Conservation (phyloP, 2,888 invertebrate genomes). For the Blera fallax region DNA sequence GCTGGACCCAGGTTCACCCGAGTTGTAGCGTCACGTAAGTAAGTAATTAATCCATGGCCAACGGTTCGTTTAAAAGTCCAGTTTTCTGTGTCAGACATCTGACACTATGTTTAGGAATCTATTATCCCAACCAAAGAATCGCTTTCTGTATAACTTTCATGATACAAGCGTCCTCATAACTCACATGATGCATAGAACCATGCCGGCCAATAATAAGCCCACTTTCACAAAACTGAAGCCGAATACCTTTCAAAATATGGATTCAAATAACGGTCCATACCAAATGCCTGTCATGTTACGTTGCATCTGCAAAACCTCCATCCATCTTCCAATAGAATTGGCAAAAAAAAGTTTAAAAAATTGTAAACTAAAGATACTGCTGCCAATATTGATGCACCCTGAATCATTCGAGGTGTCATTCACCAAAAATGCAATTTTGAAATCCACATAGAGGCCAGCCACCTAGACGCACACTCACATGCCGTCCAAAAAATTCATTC, state of each 20-base stretch:
- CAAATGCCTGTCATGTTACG: background rate
- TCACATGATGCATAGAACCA: too few relatives aligned
- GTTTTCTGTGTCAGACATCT: too few relatives aligned
- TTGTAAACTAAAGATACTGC: background rate
- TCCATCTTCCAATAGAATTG: background rate
- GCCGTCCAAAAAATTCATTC: slow-evolving; percentile 40
- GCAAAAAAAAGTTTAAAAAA: too few relatives aligned
- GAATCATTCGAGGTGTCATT: background rate
- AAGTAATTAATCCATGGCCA: too few relatives aligned
- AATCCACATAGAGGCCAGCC: background rate
- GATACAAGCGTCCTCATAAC: too few relatives aligned
- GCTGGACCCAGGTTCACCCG: too few relatives aligned
- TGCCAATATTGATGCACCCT: background rate
- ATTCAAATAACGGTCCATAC: background rate
- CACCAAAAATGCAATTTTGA: background rate
- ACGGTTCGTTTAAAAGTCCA: too few relatives aligned
- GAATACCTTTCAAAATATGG: background rate
- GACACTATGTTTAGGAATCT: too few relatives aligned
- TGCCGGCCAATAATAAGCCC: too few relatives aligned
- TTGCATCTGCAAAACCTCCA: background rate
- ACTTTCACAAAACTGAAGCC: background rate
- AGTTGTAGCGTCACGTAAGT: too few relatives aligned
- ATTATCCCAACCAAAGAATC: too few relatives aligned
- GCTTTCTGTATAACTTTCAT: too few relatives aligned
- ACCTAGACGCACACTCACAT: slow-evolving; percentile 5